A percentile compares a stretch with the other conserved stretches of the same genome.
Evolutionary conservation across 1,140 invertebrate genomes (phyloP).

Genomic region (Plectrocnemia conspersa): DNA sequence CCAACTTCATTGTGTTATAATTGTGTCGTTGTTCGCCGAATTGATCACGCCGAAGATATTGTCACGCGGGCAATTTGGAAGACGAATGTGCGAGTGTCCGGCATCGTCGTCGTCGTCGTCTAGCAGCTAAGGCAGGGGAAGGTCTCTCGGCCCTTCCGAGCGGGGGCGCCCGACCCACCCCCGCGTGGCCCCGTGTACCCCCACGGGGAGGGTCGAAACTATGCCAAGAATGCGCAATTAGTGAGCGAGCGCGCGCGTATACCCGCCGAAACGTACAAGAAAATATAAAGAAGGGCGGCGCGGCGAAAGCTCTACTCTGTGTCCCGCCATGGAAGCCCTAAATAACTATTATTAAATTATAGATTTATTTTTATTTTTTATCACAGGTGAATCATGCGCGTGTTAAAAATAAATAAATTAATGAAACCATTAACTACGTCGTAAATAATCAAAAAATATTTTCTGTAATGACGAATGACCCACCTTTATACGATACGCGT

Average conservation of each 20-base stretch:
- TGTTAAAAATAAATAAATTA: too few species aligned
- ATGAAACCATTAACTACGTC: too few species aligned
- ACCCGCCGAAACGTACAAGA: conserved; percentile 53
- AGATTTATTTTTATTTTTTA: not conserved
- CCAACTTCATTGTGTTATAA: too few species aligned
- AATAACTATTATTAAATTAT: not conserved
- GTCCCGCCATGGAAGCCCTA: conserved; percentile 28
- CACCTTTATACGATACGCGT: too few species aligned
- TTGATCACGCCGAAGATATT: conserved; percentile 31
- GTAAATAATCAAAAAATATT: too few species aligned
- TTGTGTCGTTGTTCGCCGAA: conserved; percentile 20
- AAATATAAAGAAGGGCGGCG: conserved; percentile 61
- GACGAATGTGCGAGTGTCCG: conserved; percentile 34
- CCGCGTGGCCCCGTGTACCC: not conserved
- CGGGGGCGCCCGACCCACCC: conserved; percentile 8
- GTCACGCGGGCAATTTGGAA: conserved; percentile 36
- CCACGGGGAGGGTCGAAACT: conserved; percentile 62
- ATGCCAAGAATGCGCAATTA: conserved; percentile 88
- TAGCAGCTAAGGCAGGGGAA: not conserved
- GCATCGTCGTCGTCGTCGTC: conserved; percentile 12
- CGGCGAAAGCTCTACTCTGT: conserved; percentile 21
- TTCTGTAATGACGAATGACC: too few species aligned
- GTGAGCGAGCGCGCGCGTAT: conserved; percentile 62
- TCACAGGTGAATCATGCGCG: too few species aligned
- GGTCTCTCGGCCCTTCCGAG: not conserved